Evolutionary conservation across 2,888 invertebrate species (phyloP), one percentile per base, ranked within the genome.

Genomic region (Barypeithes pellucidus): DNA sequence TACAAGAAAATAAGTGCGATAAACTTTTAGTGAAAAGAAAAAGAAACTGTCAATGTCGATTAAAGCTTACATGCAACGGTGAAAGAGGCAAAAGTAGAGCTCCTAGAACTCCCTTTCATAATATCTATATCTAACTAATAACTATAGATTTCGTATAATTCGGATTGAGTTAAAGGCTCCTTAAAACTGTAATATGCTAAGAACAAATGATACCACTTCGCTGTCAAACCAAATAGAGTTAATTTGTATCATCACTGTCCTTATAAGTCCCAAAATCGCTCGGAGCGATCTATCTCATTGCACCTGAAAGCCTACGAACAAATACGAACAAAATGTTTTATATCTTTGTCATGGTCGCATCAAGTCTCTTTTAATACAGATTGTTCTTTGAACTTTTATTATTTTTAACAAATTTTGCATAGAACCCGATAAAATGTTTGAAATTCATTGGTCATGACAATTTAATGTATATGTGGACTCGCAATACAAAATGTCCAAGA

Each of bases 91-190:
- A 16, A 33, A n/a, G 7, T 18, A 11, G 18, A 16, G 11, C 4
- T 43, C 47, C 22, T 43, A 24, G 41, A 24, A 20, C 22, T 33
- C 24, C 8, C 8, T 68, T 29, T 8, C 33, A 45, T 50, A 61
- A 60, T 14, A 9, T 43, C 63, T 70, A 71, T n/a, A 33, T 54
- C 45, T 60, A 69, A 12, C 60, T 45, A 72, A 62, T 74, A 72
- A 72, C 22, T 52, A 60, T 72, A 70, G 61, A 47, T 66, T 41
- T 54, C 39, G 22, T 70, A 70, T 74, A 74, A 74, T 74, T 74
- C 74, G 74, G 74, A 54, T 74, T 70, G 70, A 74, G 74, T 70
- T 66, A 52, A 74, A 74, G 70, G 74, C 70, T 61, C 57, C 9
- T 45, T 66, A 36, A 66, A 72, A 62, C 59, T 59, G 66, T 39